Evolutionary conservation across 2,797 vertebrate genomes (phyloP), one percentile per base, ranked within the genome.

Genomic region (Microctenopoma stevenorrisi): DNA sequence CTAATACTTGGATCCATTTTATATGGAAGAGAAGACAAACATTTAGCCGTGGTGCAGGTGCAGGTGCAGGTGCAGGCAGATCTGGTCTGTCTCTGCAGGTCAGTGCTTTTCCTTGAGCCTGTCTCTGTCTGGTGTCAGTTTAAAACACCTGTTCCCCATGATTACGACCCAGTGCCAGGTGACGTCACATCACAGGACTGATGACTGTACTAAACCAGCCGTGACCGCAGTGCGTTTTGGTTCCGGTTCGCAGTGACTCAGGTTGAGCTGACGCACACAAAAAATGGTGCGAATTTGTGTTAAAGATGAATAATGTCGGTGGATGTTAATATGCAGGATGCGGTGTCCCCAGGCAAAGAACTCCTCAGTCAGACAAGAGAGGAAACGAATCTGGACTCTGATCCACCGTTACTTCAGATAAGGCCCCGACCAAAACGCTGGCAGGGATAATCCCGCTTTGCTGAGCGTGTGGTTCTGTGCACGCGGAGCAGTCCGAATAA

Each of bases 401-500:
- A 86, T 86, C 82, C 82, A 5, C 74, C 76, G 61, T 66, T 79
- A 68, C 76, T 78, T 62, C 49, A 77, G 81, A 85, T 84, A 85
- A 86, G 73, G 38, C 65, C 64, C 67, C 37, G 12, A 75, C 68
- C 70, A 64, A 61, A 76, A 60, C 14, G 43, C 72, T 62, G 60
- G 48, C 58, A 75, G 66, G 61, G 72, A 81, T 84, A 72, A 85
- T 84, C 82, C 74, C 12, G 54, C 66, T 55, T 63, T 67, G 22
- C 43, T 59, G 64, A 18, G 48, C 16, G 10, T 51, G 43, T 18
- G 2, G 26, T 13, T 7, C 37, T 68, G 8, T 44, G 44, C 33
- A 25, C 33, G 38, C 37, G 43, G 64, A 49, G 42, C 25, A n/a
- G 11, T 2, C 4, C 26, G 14, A 15, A 33, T 52, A 14, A 44